These are phyloP conservation scores for Tringa solitaria DNA, from an alignment of 2,113 vertebrate species.

Conservation along the genomic window DNA sequence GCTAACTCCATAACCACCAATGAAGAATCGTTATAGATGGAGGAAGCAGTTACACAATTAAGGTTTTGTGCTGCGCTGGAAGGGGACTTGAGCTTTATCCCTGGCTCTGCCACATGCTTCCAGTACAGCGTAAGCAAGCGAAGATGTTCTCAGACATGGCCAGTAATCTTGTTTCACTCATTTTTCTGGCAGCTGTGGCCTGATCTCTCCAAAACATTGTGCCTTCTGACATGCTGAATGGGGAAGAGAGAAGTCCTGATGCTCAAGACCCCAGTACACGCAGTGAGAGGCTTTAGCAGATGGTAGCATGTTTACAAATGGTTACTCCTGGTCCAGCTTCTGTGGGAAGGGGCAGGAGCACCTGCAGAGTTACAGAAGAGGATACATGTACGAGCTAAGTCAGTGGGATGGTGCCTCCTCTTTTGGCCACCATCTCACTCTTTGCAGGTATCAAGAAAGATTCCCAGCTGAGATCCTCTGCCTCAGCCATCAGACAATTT, in stretches of 20 bases:
- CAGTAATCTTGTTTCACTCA: conserved; percentile 7
- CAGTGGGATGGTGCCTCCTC: background rate
- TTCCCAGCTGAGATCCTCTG: background rate
- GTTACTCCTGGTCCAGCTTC: background rate
- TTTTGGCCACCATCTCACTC: background rate
- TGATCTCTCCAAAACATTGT: background rate
- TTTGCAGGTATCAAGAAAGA: background rate
- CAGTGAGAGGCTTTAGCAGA: background rate
- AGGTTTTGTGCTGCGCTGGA: background rate
- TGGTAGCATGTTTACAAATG: background rate
- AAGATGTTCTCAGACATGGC: background rate
- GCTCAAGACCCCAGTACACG: background rate
- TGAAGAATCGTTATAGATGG: fast-evolving
- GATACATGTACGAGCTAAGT: background rate
- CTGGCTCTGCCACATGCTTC: background rate
- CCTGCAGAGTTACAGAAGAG: background rate
- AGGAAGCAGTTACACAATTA: background rate
- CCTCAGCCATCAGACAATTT: background rate
- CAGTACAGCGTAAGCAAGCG: background rate
- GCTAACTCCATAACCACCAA: fast-evolving
- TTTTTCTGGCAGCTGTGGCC: conserved; percentile 34
- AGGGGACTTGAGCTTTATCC: background rate
- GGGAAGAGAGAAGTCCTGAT: background rate
- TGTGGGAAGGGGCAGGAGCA: background rate
- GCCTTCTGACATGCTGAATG: background rate